Evolutionary conservation across 1,140 invertebrate species (phyloP).

Genomic region (Episyrphus balteatus): DNA sequence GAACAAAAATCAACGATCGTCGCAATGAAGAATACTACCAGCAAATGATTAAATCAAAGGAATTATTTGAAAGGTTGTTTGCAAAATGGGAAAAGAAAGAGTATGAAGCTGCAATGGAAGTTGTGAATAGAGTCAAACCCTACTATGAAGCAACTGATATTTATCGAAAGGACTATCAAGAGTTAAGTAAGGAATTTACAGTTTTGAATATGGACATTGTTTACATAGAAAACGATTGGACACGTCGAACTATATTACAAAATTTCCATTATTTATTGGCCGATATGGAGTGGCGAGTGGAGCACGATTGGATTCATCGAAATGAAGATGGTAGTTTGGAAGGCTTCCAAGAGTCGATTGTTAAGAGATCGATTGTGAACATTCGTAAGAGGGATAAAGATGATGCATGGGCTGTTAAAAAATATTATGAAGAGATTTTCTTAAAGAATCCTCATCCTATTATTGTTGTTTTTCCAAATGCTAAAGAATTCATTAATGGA

Average conservation of each 20-base stretch:
- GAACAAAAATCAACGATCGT: slow-evolving; percentile 29
- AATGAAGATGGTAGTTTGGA: slow-evolving; percentile 12
- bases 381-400: slow-evolving; percentile 29
- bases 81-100: slow-evolving; percentile 31
- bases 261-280: slow-evolving; percentile 32
- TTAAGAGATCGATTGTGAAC: slow-evolving; percentile 23
- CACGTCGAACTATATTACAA: slow-evolving; percentile 29
- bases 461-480: slow-evolving; percentile 25
- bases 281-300: slow-evolving; percentile 27
- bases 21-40: slow-evolving; percentile 29
- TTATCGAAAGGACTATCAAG: slow-evolving; percentile 18
- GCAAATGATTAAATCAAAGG: slow-evolving; percentile 20
- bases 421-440: slow-evolving; percentile 29
- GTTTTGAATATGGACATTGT: slow-evolving; percentile 34
- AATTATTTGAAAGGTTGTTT: slow-evolving; percentile 24
- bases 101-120: slow-evolving; percentile 27
- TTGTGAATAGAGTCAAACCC: slow-evolving; percentile 26
- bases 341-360: slow-evolving; percentile 21
- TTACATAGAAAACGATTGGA: slow-evolving; percentile 30
- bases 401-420: slow-evolving; percentile 32
- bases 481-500: slow-evolving; percentile 17
- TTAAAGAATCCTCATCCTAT: slow-evolving; percentile 22
- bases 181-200: slow-evolving; percentile 22
- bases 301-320: slow-evolving; percentile 32
- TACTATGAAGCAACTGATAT: slow-evolving; percentile 28